phyloP scores from a whole-genome alignment of 1,140 invertebrate genomes.

The Drosophila sp. region DNA sequence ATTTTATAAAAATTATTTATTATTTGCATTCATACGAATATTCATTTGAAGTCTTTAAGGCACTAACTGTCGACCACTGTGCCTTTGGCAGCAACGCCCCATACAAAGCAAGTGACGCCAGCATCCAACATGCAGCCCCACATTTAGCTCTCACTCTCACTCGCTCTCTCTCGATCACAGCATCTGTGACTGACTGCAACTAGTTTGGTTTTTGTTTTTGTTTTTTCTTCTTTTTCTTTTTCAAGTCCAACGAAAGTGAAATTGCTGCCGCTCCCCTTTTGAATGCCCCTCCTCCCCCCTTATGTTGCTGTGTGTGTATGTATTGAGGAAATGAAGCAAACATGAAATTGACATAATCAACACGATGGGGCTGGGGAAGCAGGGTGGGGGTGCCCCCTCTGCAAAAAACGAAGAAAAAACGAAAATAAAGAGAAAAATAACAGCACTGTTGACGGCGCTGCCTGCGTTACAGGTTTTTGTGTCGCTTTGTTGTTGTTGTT shows the following conservation, averaged over 20 bases:
- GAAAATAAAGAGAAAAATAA: conserved; percentile 23
- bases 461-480: conserved; percentile 70
- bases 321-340: conserved; percentile 79
- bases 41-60: not conserved
- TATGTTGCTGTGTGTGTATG: conserved; percentile 12
- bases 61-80: not conserved
- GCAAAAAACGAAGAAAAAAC: conserved; percentile 57
- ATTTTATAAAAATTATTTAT: no score
- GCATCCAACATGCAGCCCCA: conserved; percentile 19
- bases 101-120: conserved; percentile 25
- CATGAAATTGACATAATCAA: conserved; percentile 80
- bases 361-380: conserved; percentile 38
- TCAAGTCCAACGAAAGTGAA: conserved; percentile 80
- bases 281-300: not conserved
- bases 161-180: conserved; percentile 19
- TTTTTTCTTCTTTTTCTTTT: conserved; percentile 42
- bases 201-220: conserved; percentile 15
- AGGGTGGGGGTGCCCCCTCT: conserved; percentile 16
- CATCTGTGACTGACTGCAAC: conserved; percentile 45
- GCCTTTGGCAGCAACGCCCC: conserved; percentile 38
- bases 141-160: conserved; percentile 12
- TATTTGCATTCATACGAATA: no score
- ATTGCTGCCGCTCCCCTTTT: conserved; percentile 52
- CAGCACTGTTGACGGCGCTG: conserved; percentile 52
- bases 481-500: conserved; percentile 59